phyloP scores from a whole-genome alignment of 2,797 vertebrate genomes.

The Mormyrops attenuatus region DNA sequence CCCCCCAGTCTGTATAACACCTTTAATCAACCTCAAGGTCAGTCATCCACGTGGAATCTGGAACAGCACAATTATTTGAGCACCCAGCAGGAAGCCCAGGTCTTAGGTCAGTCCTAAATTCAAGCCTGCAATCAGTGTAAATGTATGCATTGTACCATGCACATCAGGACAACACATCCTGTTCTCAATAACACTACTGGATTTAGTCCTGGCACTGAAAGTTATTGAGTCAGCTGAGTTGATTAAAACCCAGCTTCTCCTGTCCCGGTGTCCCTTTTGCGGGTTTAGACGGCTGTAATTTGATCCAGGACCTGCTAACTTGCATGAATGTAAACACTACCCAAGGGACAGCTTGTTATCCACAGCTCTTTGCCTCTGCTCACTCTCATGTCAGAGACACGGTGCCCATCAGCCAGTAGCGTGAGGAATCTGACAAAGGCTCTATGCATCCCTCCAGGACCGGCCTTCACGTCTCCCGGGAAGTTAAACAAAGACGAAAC shows the following conservation, averaged over 20 bases:
- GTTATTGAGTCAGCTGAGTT: not conserved
- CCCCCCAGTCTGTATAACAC: not conserved
- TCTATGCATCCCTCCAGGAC: not conserved
- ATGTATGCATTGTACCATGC: not conserved
- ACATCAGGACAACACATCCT: not conserved
- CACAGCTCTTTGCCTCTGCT: not conserved
- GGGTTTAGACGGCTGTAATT: not conserved
- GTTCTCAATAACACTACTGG: not conserved
- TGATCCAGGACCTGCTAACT: not conserved
- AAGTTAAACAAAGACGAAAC: not conserved
- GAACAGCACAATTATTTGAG: not conserved
- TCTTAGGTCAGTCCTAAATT: not conserved
- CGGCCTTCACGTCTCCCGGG: not conserved
- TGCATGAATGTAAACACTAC: not conserved
- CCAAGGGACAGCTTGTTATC: not conserved
- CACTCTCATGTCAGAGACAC: not conserved
- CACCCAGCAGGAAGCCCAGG: not conserved
- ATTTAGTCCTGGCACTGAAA: not conserved
- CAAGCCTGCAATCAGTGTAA: not conserved
- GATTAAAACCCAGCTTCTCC: not conserved
- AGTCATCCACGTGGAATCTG: not conserved
- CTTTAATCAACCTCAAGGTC: not conserved
- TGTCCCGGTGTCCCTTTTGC: not conserved
- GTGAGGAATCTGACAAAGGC: not conserved
- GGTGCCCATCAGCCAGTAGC: not conserved